Evolutionary conservation across 92 coral and sea anemone genomes (phyloP).

Genomic region (Heliopora coerulea): DNA sequence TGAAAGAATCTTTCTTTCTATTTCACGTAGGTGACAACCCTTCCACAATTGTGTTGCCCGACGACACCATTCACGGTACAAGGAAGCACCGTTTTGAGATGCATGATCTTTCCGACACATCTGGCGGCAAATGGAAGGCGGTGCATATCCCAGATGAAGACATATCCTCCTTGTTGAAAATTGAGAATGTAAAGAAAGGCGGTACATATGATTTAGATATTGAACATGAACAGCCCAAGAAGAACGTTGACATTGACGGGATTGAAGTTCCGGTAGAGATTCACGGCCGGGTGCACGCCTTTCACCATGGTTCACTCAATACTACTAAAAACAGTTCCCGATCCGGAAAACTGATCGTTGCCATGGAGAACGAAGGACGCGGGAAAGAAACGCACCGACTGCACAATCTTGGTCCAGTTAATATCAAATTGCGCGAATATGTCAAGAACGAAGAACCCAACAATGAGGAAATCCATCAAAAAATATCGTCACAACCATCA

Average conservation of each 20-base stretch:
- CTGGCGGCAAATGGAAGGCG: conserved; percentile 85
- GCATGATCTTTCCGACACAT: conserved; percentile 72
- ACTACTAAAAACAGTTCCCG: conserved; percentile 13
- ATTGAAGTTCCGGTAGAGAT: conserved; percentile 15
- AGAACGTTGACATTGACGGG: not conserved
- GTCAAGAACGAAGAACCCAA: conserved; percentile 26
- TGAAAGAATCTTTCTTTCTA: no score
- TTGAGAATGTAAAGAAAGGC: not conserved
- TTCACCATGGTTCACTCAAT: not conserved
- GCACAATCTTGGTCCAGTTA: not conserved
- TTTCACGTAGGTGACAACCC: conserved; percentile 25
- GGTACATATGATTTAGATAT: conserved; percentile 2
- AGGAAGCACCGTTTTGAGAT: conserved; percentile 77
- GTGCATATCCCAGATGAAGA: conserved; percentile 94
- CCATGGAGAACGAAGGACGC: conserved; percentile 24
- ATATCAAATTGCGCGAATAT: not conserved
- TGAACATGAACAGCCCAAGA: not conserved
- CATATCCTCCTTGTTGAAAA: conserved; percentile 37
- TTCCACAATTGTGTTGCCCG: conserved; percentile 64
- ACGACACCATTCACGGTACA: conserved; percentile 78
- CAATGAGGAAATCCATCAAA: conserved; percentile 2
- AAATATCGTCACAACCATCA: not conserved
- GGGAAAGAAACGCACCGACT: conserved; percentile 2
- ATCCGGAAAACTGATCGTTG: conserved; percentile 18
- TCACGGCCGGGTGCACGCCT: conserved; percentile 31